Conservation (phyloP, 2,113 vertebrate genomes). For the Python bivittatus region DNA sequence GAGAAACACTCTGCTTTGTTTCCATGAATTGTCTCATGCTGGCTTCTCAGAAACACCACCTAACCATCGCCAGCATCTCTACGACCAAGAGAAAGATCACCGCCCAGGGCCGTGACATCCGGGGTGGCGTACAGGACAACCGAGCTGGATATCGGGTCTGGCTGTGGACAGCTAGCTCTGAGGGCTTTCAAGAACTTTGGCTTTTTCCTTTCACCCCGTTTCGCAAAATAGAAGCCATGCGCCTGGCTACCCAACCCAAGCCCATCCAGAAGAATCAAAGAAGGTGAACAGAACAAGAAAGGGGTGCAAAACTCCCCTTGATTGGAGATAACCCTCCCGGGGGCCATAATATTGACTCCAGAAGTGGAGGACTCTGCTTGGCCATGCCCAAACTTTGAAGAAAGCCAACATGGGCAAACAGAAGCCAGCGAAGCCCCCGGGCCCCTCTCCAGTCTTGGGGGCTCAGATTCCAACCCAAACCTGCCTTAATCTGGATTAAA, state of each 20-base stretch:
- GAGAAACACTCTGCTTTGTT: too few species aligned
- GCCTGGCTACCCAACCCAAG: neutral
- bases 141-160: too few species aligned
- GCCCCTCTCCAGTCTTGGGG: accelerated
- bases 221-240: too few species aligned
- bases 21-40: neutral
- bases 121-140: neutral
- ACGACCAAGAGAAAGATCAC: neutral
- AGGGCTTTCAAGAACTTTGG: neutral
- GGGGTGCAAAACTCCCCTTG: neutral
- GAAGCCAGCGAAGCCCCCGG: neutral
- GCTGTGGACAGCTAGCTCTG: neutral
- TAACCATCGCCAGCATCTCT: neutral
- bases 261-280: neutral
- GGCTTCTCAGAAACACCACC: neutral
- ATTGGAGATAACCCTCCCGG: neutral
- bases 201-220: neutral
- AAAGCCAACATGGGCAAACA: too few species aligned
- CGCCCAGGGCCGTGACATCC: neutral
- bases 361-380: accelerated
- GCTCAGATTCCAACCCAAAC: neutral
- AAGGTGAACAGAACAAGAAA: accelerated
- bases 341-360: too few species aligned
- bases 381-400: accelerated
- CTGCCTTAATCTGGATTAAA: neutral